Evolutionary conservation across 2,113 vertebrate genomes (phyloP).

Genomic region (Sisor rabdophorus): DNA sequence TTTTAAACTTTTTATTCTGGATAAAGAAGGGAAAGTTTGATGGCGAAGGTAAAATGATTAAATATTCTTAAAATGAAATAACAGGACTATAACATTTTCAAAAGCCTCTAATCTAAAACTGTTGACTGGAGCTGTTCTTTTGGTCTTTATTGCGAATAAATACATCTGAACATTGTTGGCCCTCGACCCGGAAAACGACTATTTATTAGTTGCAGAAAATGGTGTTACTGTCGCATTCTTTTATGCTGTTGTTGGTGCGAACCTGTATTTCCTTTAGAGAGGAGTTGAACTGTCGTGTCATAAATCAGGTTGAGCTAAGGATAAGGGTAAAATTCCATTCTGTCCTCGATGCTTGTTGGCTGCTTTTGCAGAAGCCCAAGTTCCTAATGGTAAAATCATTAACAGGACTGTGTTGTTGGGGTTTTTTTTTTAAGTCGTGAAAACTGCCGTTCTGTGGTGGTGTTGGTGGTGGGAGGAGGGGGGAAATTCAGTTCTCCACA

Average conservation of each 20-base stretch:
- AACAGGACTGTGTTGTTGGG: constrained; percentile 24
- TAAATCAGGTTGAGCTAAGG: constrained; percentile 8
- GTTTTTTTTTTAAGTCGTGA: background rate
- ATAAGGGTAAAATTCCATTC: constrained; percentile 19
- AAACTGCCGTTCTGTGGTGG: background rate
- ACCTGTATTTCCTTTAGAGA: background rate
- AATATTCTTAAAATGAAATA: background rate
- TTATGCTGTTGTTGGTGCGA: background rate
- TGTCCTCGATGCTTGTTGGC: background rate
- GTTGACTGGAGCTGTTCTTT: background rate
- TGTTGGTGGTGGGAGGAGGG: too few relatives aligned
- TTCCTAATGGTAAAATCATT: constrained; percentile 33
- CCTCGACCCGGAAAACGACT: too few relatives aligned
- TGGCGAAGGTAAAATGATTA: background rate
- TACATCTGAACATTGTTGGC: background rate
- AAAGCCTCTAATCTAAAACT: background rate
- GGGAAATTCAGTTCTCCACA: constrained; percentile 16
- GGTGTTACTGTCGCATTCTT: background rate
- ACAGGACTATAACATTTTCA: background rate
- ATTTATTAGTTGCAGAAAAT: background rate
- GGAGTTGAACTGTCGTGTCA: background rate
- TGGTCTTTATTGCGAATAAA: background rate
- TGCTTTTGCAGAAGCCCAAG: constrained; percentile 6
- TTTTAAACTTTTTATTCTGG: too few relatives aligned
- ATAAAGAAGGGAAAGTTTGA: background rate